Percentiles rank a stretch among this genome's conserved stretches.
These are phyloP conservation scores for Mylabris phalerata DNA, from an alignment of 1,140 invertebrate genomes.

Conservation along the genomic window DNA sequence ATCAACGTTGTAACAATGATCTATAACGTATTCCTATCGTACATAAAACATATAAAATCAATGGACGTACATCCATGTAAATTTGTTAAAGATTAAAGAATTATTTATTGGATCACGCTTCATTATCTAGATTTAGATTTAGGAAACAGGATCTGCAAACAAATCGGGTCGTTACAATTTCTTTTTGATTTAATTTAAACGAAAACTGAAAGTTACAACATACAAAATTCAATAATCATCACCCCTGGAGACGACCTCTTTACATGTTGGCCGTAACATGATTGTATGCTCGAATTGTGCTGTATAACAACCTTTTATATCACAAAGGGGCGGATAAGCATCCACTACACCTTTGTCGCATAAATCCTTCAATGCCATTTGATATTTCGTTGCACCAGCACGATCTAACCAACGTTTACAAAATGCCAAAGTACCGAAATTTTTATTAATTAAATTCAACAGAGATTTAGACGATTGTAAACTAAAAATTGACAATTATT, in stretches of 20 bases:
- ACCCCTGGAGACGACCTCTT: conserved; percentile 94
- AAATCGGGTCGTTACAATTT: not conserved
- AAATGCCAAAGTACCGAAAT: conserved; percentile 97
- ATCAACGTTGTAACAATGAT: conserved; percentile 69
- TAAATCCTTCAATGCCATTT: conserved; percentile 97
- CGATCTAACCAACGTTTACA: conserved; percentile 98
- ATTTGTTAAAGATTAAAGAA: too few relatives aligned
- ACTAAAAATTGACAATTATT: conserved; percentile 44
- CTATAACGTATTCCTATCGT: conserved; percentile 75
- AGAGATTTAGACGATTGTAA: conserved; percentile 88
- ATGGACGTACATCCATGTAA: too few relatives aligned
- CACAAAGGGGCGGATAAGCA: conserved; percentile 96
- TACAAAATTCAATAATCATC: conserved; percentile 73
- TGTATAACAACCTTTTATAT: conserved; percentile 96
- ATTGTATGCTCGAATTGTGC: conserved; percentile 99
- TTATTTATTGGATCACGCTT: too few relatives aligned
- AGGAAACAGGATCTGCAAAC: too few relatives aligned
- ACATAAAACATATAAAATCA: conserved; percentile 60
- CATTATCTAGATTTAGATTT: too few relatives aligned
- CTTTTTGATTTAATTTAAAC: too few relatives aligned
- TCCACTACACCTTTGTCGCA: conserved; percentile 95
- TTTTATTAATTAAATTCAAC: conserved; percentile 92
- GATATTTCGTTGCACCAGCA: conserved; percentile 92
- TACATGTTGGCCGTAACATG: conserved; percentile 94
- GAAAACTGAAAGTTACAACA: too few relatives aligned